Evolutionary conservation across 1,140 invertebrate genomes (phyloP), one percentile per base, ranked within the genome.

Genomic region (Calephelis nemesis): DNA sequence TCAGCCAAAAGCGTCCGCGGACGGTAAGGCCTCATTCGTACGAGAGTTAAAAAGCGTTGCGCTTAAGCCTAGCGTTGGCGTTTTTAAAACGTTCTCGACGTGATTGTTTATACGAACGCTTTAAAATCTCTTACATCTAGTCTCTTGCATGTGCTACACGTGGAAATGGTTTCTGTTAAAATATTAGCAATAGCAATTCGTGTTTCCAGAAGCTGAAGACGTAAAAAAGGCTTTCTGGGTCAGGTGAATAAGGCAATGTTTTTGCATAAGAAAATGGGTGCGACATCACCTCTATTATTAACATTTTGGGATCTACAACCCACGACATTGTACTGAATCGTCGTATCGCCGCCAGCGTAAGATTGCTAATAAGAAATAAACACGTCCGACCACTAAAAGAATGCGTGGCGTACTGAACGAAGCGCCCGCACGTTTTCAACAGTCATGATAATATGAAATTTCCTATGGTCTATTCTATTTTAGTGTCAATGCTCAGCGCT

Each of bases 81-180:
- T 13, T 50, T 50, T 50, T 50, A 13, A 50, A 50, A 50, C 12
- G 48, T 47, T 50, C 48, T 50, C 12, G 4, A 50, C 48, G 12
- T 50, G 12, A 50, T 50, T 49, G 11, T 49, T n/a, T n/a, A n/a
- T n/a, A 50, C 48, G 12, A 50, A 50, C 48, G 48, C 48, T 50
- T 50, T 50, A 50, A 50, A 50, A 50, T 50, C 12, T 15, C 12
- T 50, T 50, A 12, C 13, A 5, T 50, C 12, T 13, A 50, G 48
- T 50, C 12, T 50, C 12, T 50, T n/a, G 12, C 48, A 11, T 50
- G 13, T 13, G 48, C 13, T 4, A 13, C n/a, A 50, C 48, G 48
- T 30, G 30, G 30, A 30, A 30, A 30, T 30, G 30, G 30, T 30
- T 30, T 30, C 30, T 30, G 30, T 2, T 50, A 48, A 48, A 48